These are phyloP conservation scores for Nannoperca obscura DNA, from an alignment of 2,797 vertebrate species.

Conservation along the genomic window DNA sequence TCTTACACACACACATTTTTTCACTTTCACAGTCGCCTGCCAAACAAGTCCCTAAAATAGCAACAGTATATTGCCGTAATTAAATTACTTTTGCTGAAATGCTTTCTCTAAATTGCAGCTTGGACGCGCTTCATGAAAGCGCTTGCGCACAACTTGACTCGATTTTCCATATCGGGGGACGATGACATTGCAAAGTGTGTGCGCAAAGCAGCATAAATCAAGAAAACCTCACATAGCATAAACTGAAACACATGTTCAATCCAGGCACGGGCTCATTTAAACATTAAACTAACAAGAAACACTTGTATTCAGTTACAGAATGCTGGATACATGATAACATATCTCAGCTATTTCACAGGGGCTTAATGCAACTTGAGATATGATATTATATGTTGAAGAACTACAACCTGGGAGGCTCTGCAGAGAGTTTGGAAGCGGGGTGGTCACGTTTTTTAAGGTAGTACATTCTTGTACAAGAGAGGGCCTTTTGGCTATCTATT, in stretches of 20 bases:
- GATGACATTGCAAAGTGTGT: conserved; percentile 41
- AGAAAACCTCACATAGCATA: conserved; percentile 52
- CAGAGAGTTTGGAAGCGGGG: conserved; percentile 1
- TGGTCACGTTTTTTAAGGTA: conserved; percentile 41
- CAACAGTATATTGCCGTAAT: conserved; percentile 34
- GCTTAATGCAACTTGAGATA: conserved; percentile 49
- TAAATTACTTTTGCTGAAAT: conserved; percentile 51
- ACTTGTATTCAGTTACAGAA: conserved; percentile 49
- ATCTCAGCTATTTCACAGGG: conserved; percentile 56
- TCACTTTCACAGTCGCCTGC: conserved; percentile 15
- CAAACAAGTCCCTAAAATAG: conserved; percentile 33
- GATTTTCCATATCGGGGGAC: conserved; percentile 41
- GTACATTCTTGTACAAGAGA: conserved; percentile 51
- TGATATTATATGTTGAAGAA: conserved; percentile 45
- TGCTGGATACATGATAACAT: conserved; percentile 30
- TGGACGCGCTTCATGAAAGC: conserved; percentile 34
- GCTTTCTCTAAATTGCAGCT: conserved; percentile 52
- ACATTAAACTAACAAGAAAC: conserved; percentile 64
- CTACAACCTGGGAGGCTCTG: conserved; percentile 25
- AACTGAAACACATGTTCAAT: conserved; percentile 71
- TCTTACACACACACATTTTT: conserved; percentile 1
- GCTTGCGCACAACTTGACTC: conserved; percentile 35
- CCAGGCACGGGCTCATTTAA: conserved; percentile 48
- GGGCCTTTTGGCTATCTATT: conserved; percentile 37
- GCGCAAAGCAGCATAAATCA: conserved; percentile 61